Conservation (phyloP, 2,797 vertebrate species). For the Scleropages formosus region DNA sequence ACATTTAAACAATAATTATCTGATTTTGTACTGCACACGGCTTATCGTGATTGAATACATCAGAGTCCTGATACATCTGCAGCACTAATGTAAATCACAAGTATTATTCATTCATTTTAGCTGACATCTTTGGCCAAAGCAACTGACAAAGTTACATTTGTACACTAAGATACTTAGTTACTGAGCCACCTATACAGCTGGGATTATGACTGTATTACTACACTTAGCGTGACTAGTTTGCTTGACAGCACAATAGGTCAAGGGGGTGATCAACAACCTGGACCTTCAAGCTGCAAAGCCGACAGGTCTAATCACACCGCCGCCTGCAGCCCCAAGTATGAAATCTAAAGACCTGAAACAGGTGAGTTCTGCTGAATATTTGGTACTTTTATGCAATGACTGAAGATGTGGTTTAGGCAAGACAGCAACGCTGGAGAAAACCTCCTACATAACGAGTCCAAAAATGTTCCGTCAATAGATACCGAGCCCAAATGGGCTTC, state of each 20-base stretch:
- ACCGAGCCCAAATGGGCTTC: too few species aligned
- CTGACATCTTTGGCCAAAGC: not conserved
- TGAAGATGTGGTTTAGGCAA: not conserved
- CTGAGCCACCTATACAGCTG: too few species aligned
- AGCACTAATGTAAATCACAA: not conserved
- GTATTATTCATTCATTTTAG: not conserved
- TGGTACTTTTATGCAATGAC: not conserved
- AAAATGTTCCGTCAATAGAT: too few species aligned
- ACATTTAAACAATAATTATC: slow-evolving; percentile 29
- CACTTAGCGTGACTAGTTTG: too few species aligned
- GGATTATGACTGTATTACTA: too few species aligned
- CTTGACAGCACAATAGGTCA: too few species aligned
- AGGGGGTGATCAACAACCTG: too few species aligned
- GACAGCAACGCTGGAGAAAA: slow-evolving; percentile 1
- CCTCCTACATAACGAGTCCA: slow-evolving; percentile 6
- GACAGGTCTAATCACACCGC: too few species aligned
- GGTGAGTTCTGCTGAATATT: not conserved
- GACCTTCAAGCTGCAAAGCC: too few species aligned
- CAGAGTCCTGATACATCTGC: slow-evolving; percentile 3
- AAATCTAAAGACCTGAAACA: not conserved
- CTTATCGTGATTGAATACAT: not conserved
- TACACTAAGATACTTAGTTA: too few species aligned
- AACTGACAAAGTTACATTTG: not conserved
- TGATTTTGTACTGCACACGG: slow-evolving; percentile 9
- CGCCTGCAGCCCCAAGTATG: too few species aligned